Evolutionary conservation across 2,888 invertebrate species (phyloP).

Genomic region (Notocelia uddmanniana): DNA sequence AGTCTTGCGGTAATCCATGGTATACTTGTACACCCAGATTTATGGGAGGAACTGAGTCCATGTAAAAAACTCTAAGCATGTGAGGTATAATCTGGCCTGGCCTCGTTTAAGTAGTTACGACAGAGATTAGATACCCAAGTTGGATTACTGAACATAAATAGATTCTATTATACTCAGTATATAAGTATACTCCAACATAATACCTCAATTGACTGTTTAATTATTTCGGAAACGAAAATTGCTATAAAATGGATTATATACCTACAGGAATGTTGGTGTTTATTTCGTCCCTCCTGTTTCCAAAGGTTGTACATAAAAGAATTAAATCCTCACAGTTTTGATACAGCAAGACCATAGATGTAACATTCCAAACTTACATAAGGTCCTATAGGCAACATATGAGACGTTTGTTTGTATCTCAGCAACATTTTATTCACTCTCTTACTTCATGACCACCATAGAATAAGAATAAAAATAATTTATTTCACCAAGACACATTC

Average conservation of each 20-base stretch:
- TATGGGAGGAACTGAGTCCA: constrained; percentile 77
- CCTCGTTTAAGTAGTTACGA: neutral
- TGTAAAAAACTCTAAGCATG: constrained; percentile 26
- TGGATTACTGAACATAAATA: neutral
- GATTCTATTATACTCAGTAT: neutral
- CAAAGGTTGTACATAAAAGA: neutral
- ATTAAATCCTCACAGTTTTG: neutral
- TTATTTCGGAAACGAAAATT: neutral
- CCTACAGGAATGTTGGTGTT: neutral
- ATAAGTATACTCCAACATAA: too few species aligned
- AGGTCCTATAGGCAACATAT: too few species aligned
- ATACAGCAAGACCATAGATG: too few species aligned
- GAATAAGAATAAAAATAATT: too few species aligned
- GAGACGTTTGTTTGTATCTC: too few species aligned
- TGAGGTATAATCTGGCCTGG: constrained; percentile 3
- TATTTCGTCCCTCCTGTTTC: neutral
- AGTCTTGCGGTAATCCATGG: constrained; percentile 83
- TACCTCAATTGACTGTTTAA: too few species aligned
- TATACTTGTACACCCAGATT: constrained; percentile 84
- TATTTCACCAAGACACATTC: too few species aligned
- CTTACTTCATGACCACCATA: too few species aligned
- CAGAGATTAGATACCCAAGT: neutral
- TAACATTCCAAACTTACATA: too few species aligned
- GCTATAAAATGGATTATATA: neutral
- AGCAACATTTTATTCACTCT: too few species aligned